A percentile compares a stretch with the other conserved stretches of the same genome.
These are phyloP conservation scores for Drosophila funebris DNA, from an alignment of 1,140 invertebrate species.

Conservation along the genomic window DNA sequence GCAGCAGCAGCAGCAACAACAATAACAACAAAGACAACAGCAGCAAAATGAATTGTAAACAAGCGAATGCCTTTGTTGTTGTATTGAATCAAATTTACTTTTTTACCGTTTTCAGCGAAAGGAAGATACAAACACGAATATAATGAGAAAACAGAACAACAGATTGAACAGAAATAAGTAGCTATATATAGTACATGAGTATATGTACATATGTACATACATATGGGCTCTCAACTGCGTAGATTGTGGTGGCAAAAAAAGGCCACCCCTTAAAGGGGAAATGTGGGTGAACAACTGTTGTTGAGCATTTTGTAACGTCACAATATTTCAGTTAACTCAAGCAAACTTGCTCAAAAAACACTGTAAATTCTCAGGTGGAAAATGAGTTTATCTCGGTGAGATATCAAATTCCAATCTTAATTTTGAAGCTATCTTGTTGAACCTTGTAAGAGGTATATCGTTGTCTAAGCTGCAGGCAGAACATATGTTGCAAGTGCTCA, in stretches of 20 bases:
- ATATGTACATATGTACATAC: slow-evolving; percentile 4
- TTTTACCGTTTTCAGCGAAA: slow-evolving; percentile 83
- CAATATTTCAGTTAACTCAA: too few relatives aligned
- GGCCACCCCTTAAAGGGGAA: too few relatives aligned
- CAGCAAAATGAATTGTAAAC: slow-evolving; percentile 40
- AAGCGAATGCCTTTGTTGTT: slow-evolving; percentile 56
- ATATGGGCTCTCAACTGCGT: neutral
- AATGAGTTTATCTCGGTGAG: too few relatives aligned
- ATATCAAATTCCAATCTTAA: too few relatives aligned
- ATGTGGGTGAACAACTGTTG: too few relatives aligned
- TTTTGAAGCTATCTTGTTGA: too few relatives aligned
- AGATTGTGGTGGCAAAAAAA: neutral
- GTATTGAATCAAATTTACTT: slow-evolving; percentile 80
- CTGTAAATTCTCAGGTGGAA: too few relatives aligned
- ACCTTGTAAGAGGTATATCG: too few relatives aligned
- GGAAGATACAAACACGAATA: slow-evolving; percentile 57
- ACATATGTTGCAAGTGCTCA: too few relatives aligned
- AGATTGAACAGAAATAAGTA: slow-evolving; percentile 19
- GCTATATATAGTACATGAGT: slow-evolving; percentile 7
- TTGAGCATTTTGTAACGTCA: too few relatives aligned
- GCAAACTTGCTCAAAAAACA: too few relatives aligned
- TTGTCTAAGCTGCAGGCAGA: too few relatives aligned
- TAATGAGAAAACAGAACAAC: slow-evolving; percentile 9
- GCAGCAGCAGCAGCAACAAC: slow-evolving; percentile 14
- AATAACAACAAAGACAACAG: slow-evolving; percentile 41